Evolutionary conservation across 2,797 vertebrate genomes (phyloP).

Genomic region (Argya squamiceps): DNA sequence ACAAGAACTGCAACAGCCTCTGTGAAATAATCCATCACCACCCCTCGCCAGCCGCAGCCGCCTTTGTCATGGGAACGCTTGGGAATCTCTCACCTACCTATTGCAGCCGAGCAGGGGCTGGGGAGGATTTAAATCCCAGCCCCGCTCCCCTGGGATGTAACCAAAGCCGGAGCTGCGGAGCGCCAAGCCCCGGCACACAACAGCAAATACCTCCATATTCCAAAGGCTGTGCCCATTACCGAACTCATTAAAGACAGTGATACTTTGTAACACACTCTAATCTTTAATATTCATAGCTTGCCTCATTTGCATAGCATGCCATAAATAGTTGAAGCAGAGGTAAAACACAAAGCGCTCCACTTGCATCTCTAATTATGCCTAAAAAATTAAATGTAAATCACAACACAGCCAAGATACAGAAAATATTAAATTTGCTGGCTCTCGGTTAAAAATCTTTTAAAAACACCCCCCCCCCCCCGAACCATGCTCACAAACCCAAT

Average conservation of each 20-base stretch:
- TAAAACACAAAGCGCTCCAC: slow-evolving; percentile 77
- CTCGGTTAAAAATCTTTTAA: background rate
- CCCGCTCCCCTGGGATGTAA: slow-evolving; percentile 13
- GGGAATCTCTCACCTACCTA: background rate
- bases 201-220: background rate
- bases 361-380: slow-evolving; percentile 80
- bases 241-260: slow-evolving; percentile 46
- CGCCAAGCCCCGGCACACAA: background rate
- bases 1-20: background rate
- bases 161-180: background rate
- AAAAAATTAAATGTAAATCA: slow-evolving; percentile 78
- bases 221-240: slow-evolving; percentile 43
- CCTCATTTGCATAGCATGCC: slow-evolving; percentile 77
- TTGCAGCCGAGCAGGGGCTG: background rate
- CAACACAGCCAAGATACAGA: slow-evolving; percentile 49
- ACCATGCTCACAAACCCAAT: background rate
- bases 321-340: slow-evolving; percentile 80
- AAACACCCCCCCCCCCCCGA: rapidly evolving
- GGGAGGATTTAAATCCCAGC: background rate
- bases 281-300: slow-evolving; percentile 77
- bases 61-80: background rate
- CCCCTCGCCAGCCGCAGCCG: slow-evolving; percentile 8
- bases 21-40: slow-evolving; percentile 37
- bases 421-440: slow-evolving; percentile 62
- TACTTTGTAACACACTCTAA: slow-evolving; percentile 48